phyloP scores from a whole-genome alignment of 2,888 invertebrate species.

The Himalopsyche anomala region DNA sequence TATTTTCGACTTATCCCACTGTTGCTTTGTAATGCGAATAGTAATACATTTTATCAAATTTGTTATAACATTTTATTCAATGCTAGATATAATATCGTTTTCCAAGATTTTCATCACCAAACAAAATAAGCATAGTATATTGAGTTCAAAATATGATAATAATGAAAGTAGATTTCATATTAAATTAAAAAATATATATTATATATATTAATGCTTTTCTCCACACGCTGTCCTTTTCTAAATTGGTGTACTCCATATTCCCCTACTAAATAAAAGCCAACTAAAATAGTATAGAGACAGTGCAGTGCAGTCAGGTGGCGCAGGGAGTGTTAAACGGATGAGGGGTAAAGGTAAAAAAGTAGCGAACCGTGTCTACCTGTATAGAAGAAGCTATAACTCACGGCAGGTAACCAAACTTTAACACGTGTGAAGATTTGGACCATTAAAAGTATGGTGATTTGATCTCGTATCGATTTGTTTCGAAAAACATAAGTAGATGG shows the following conservation, averaged over 20 bases:
- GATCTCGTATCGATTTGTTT: conserved; percentile 23
- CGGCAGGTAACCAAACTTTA: conserved; percentile 46
- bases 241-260: conserved; percentile 47
- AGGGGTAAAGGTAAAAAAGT: conserved; percentile 50
- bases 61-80: no score
- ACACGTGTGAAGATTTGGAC: conserved; percentile 2
- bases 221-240: conserved; percentile 52
- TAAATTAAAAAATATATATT: no score
- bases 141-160: no score
- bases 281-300: conserved; percentile 60
- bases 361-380: conserved; percentile 50
- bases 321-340: conserved; percentile 33
- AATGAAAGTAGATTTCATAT: no score
- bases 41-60: no score
- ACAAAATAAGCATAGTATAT: no score
- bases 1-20: no score
- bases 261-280: conserved; percentile 57
- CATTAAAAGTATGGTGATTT: conserved; percentile 3
- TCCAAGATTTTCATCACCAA: no score
- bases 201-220: no score
- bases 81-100: no score
- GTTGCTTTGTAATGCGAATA: no score
- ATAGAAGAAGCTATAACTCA: conserved; percentile 34
- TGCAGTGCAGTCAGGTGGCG: conserved; percentile 54
- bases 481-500: not conserved